phyloP scores from a whole-genome alignment of 64 coral and sea anemone species.

The Dendrophyllia cribrosa region DNA sequence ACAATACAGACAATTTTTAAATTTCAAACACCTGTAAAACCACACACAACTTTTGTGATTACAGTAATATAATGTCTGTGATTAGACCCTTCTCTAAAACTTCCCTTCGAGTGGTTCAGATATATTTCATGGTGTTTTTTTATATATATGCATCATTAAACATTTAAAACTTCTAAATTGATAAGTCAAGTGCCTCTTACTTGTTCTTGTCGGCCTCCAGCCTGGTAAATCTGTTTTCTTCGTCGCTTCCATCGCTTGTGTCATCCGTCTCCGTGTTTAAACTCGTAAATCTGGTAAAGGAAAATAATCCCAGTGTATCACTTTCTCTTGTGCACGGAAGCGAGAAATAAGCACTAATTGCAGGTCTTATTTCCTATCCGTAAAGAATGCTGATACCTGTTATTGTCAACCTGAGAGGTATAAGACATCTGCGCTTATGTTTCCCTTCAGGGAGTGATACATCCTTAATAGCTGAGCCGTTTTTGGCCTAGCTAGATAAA shows the following conservation, averaged over 20 bases:
- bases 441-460: neutral
- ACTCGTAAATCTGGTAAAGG: neutral
- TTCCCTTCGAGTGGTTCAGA: neutral
- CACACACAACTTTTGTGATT: no score
- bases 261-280: slow-evolving; percentile 33
- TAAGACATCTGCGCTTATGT: slow-evolving; percentile 28
- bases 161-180: slow-evolving; percentile 1
- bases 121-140: no score
- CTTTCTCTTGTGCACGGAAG: neutral
- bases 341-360: neutral
- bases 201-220: slow-evolving; percentile 1
- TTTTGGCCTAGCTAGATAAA: neutral
- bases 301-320: neutral
- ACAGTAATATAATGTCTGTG: no score
- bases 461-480: slow-evolving; percentile 11
- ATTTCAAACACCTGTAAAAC: no score
- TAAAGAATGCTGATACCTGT: slow-evolving; percentile 23
- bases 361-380: neutral
- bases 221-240: slow-evolving; percentile 34
- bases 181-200: slow-evolving; percentile 18
- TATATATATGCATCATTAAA: neutral
- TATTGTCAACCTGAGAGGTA: slow-evolving; percentile 10
- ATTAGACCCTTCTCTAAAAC: no score
- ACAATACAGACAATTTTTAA: no score
- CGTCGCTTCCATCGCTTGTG: slow-evolving; percentile 43